These are phyloP conservation scores for Lucinisca nassula DNA, from an alignment of 2,888 invertebrate genomes.

Conservation along the genomic window DNA sequence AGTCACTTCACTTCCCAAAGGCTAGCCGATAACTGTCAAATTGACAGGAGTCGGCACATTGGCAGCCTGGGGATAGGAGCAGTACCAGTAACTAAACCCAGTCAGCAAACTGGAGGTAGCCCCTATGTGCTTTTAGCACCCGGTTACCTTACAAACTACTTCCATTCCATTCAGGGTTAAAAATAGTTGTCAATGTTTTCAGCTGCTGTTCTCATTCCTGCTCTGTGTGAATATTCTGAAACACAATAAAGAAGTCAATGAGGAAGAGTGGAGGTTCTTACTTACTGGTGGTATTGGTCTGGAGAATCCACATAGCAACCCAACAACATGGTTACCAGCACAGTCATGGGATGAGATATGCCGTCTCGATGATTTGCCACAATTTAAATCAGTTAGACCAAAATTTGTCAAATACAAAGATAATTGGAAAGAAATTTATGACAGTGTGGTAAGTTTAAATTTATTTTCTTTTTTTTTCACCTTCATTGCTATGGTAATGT, in stretches of 20 bases:
- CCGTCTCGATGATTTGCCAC: conserved; percentile 86
- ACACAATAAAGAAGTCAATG: conserved; percentile 86
- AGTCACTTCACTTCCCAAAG: no score
- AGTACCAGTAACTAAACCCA: no score
- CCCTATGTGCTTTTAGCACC: no score
- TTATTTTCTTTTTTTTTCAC: no score
- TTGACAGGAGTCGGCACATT: no score
- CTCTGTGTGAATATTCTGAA: conserved; percentile 88
- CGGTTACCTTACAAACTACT: no score
- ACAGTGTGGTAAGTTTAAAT: conserved; percentile 90
- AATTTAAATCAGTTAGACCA: conserved; percentile 86
- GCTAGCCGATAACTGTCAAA: no score
- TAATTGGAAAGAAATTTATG: conserved; percentile 91
- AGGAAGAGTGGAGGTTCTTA: conserved; percentile 95
- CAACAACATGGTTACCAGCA: conserved; percentile 93
- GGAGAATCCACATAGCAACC: conserved; percentile 93
- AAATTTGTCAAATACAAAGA: conserved; percentile 86
- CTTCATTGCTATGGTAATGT: no score
- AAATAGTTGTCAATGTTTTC: conserved; percentile 42
- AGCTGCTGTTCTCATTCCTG: conserved; percentile 89
- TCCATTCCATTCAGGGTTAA: no score
- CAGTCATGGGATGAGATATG: conserved; percentile 91
- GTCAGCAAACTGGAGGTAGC: no score
- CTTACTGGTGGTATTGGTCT: conserved; percentile 95
- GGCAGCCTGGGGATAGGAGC: no score